Base-by-base conservation (phyloP, 2,888 invertebrate species). In the Lasius fuliginosus region DNA sequence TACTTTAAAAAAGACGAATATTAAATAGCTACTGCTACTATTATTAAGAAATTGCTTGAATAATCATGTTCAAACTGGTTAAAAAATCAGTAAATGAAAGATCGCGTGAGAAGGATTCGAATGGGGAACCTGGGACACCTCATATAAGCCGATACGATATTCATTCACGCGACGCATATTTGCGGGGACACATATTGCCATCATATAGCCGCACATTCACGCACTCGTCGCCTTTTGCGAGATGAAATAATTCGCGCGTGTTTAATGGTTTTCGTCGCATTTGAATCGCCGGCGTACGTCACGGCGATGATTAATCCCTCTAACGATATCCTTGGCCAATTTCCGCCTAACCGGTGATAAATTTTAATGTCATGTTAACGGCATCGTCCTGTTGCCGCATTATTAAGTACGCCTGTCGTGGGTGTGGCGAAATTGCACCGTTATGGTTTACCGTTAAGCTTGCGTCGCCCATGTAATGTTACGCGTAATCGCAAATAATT, bases 281-380 rank as follows among this genome's bases (percentile, higher is more conserved):
- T 81, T 71, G 83, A 81, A 85, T 85, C 83, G 65, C 62, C 18
- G 23, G 46, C 36, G 36, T 36, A 53, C 42, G 67, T 33, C 82
- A 62, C 75, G 64, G 30, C 71, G 71, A 56, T 36, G 53, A 81
- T 89, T 89, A 89, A 90, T 91, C 87, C 86, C 75, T 71, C 82
- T 76, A 86, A 91, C 89, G 86, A 87, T 81, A 87, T 86, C 90
- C 89, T 86, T 82, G 85, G 84, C 86, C 89, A 92, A 91, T 92
- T 90, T 89, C 90, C 89, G 82, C 83, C 74, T 83, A 76, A 83
- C 73, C 75, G 84, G 81, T 87, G 85, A 92, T 92, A 91, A 92
- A 92, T 92, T 90, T 92, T 90, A 91, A 91, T 82, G 87, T 84
- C 87, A 83, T 82, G 85, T 91, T 88, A 89, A 86, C 86, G 83